Conservation (phyloP, 1,140 invertebrate genomes). For the Lerema accius region DNA sequence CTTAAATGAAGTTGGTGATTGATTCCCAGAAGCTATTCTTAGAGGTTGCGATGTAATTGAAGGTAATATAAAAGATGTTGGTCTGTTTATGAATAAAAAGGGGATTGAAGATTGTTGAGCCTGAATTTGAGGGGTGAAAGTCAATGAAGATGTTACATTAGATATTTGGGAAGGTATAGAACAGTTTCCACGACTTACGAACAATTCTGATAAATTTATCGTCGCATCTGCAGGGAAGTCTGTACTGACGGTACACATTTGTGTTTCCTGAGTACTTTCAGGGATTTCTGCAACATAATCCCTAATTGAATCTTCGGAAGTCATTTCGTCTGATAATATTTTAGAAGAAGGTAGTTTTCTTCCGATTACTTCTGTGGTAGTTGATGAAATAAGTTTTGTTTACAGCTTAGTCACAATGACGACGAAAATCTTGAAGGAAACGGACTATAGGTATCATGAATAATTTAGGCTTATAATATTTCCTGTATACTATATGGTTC, state of each 20-base stretch:
- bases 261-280: conserved; percentile 4
- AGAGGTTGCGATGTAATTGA: conserved; percentile 1
- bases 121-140: conserved; percentile 1
- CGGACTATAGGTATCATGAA: too few relatives aligned
- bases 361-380: too few relatives aligned
- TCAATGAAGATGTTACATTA: not conserved
- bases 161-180: not conserved
- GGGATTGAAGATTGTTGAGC: conserved; percentile 9
- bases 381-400: too few relatives aligned
- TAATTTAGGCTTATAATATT: too few relatives aligned
- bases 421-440: too few relatives aligned
- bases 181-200: not conserved
- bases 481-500: too few relatives aligned
- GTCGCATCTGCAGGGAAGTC: conserved; percentile 8
- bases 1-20: conserved; percentile 40
- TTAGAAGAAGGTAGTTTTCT: too few relatives aligned
- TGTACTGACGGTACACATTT: conserved; percentile 20
- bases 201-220: conserved; percentile 13
- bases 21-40: conserved; percentile 8
- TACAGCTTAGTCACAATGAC: too few relatives aligned
- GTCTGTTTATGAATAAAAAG: conserved; percentile 33
- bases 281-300: conserved; percentile 2
- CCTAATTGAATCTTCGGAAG: not conserved
- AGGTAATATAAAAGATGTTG: conserved; percentile 29
- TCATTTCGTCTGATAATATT: conserved; percentile 12